A percentile compares a stretch with the other conserved stretches of the same genome.
Conservation (phyloP, 2,797 vertebrate genomes). For the Pipistrellus pygmaeus region DNA sequence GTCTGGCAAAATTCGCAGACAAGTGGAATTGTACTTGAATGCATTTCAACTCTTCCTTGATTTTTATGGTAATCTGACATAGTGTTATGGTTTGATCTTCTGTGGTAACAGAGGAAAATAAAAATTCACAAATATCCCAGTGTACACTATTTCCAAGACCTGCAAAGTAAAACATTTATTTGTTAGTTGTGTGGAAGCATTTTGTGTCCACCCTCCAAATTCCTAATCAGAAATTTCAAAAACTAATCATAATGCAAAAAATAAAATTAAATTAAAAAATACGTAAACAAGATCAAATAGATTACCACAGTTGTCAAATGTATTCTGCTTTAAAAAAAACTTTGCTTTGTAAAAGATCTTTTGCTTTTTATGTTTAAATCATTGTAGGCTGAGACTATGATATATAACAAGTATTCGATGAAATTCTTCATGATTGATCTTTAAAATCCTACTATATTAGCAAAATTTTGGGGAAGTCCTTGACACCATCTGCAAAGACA, state of each 20-base stretch:
- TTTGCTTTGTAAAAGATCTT: background rate
- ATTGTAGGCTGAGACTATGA: background rate
- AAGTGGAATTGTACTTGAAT: conserved; percentile 48
- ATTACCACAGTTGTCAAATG: background rate
- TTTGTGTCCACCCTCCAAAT: background rate
- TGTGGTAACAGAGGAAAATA: conserved; percentile 13
- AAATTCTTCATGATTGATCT: background rate
- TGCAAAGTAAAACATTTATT: background rate
- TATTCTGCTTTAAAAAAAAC: background rate
- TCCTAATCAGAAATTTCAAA: background rate
- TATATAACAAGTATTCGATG: background rate
- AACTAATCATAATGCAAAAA: background rate
- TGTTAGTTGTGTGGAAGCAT: background rate
- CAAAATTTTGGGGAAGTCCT: background rate
- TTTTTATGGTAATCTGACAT: conserved; percentile 23
- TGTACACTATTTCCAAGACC: background rate
- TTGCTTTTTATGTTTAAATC: background rate
- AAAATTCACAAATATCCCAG: conserved; percentile 4
- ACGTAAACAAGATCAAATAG: background rate
- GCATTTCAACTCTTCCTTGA: conserved; percentile 28
- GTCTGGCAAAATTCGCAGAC: conserved; percentile 53
- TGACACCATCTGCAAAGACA: background rate
- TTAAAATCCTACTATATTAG: conserved; percentile 16
- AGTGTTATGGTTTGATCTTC: background rate
- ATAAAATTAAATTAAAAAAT: background rate